Base-by-base conservation (phyloP, 2,888 invertebrate genomes). In the Caenorhabditis zanzibari region DNA sequence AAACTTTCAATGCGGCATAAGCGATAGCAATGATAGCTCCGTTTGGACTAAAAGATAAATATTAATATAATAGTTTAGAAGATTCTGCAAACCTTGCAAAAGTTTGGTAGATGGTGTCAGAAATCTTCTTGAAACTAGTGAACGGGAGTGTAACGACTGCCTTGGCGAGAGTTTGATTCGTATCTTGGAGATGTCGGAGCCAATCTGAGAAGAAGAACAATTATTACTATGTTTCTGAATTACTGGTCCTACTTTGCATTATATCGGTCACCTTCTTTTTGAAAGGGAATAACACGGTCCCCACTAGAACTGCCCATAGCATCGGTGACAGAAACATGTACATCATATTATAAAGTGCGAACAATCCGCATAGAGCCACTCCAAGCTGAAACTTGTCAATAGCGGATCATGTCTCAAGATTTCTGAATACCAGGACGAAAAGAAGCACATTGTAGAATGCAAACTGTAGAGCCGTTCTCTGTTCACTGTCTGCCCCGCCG, bases 211-310 rank as follows among this genome's bases (percentile, higher is more conserved):
- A 32, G 41, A 14, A 0, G 14, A 28, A n/a, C n/a, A n/a, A n/a
- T n/a, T 0, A 22, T 22, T 14, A 10, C 12, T 38, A 6, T 10
- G 38, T 38, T 10, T 38, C 38, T 38, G 10, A 38, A 38, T 38
- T 6, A 38, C 5, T 10, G 12, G 2, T 12, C 38, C 35, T 19
- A 88, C 88, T 61, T 79, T 87, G 85, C 35, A 84, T 76, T 12
- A 58, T 64, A 22, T 95, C 95, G 0, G 96, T 95, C 58, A 97
- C 93, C 75, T 95, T 95, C 83, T 95, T 95, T 93, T 98, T 98
- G 92, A 97, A 95, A 0, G 98, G 98, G 93, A 97, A 96, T n/a
- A 98, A 94, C 49, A 97, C 96, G 0, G 97, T 97, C n/a, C 99
- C 99, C 90, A 97, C 96, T 41, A 99, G 94, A 76, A 97, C 94